Conservation (phyloP, 2,113 vertebrate genomes). For the Aspiorhynchus laticeps region DNA sequence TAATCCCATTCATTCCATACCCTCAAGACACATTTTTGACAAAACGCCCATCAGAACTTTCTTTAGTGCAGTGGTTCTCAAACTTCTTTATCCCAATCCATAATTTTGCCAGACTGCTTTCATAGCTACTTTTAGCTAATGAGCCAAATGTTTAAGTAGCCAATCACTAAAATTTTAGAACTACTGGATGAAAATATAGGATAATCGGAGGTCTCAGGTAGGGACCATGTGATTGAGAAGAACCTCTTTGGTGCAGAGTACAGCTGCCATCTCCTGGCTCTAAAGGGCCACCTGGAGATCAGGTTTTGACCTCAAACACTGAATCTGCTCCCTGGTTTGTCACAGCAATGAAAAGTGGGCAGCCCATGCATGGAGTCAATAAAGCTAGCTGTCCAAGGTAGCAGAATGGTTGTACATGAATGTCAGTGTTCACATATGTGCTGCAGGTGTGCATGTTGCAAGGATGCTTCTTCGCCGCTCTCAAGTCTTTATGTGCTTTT, state of each 20-base stretch:
- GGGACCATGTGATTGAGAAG: slow-evolving; percentile 26
- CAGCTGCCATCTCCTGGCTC: slow-evolving; percentile 29
- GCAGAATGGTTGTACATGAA: slow-evolving; percentile 52
- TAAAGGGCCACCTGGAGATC: not conserved
- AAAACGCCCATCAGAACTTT: not conserved
- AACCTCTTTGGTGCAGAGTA: slow-evolving; percentile 71
- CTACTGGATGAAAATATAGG: not conserved
- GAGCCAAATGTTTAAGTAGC: not conserved
- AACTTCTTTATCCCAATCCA: not conserved
- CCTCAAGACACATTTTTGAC: not conserved
- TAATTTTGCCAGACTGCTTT: not conserved
- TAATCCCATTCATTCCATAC: not conserved
- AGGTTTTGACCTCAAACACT: slow-evolving; percentile 14
- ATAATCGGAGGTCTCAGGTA: slow-evolving; percentile 26
- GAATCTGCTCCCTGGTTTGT: slow-evolving; percentile 8
- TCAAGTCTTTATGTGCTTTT: slow-evolving; percentile 18
- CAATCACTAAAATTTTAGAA: not conserved
- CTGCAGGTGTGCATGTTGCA: slow-evolving; percentile 16
- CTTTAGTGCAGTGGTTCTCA: not conserved
- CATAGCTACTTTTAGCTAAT: not conserved
- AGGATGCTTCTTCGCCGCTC: not conserved
- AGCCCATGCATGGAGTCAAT: slow-evolving; percentile 59
- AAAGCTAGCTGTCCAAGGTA: slow-evolving; percentile 62
- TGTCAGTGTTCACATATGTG: slow-evolving; percentile 50
- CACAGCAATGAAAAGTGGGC: slow-evolving; percentile 33